Percentiles rank a stretch among this genome's conserved stretches.
Evolutionary conservation across 2,113 vertebrate species (phyloP).

Genomic region (Caretta caretta): DNA sequence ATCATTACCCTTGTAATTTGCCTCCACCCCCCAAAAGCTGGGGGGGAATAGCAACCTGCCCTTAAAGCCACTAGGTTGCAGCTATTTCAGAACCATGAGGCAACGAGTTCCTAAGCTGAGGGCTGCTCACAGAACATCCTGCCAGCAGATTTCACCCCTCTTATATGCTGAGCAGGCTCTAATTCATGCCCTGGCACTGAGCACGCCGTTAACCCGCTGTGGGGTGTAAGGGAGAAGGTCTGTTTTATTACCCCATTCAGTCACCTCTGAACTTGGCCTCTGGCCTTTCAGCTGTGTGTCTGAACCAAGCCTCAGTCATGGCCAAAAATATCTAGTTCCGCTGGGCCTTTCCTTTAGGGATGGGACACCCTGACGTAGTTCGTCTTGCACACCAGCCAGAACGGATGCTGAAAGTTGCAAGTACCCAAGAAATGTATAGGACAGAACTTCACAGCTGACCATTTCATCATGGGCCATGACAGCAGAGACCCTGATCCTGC

Average conservation of each 20-base stretch:
- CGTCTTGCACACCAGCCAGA: neutral
- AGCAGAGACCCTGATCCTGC: neutral
- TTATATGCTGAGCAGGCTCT: too few species aligned
- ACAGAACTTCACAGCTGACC: rapidly evolving
- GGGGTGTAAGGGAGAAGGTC: too few species aligned
- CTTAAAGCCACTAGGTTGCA: neutral
- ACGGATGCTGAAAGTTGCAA: neutral
- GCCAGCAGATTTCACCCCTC: neutral
- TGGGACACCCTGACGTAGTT: neutral
- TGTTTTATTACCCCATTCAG: neutral
- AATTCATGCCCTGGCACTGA: too few species aligned
- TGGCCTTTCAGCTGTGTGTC: neutral
- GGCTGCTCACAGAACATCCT: neutral
- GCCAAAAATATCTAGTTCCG: neutral
- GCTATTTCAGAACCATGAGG: neutral
- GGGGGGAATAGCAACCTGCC: neutral
- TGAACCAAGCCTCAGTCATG: neutral
- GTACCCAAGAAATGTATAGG: neutral
- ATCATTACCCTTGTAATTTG: neutral
- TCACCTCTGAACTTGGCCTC: neutral
- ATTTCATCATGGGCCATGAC: neutral
- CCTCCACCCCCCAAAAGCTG: neutral
- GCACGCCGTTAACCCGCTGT: too few species aligned
- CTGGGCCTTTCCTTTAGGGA: neutral
- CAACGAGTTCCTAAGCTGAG: neutral